These are phyloP conservation scores for Odontamblyopus rebecca DNA, from an alignment of 2,797 vertebrate species.

Conservation along the genomic window DNA sequence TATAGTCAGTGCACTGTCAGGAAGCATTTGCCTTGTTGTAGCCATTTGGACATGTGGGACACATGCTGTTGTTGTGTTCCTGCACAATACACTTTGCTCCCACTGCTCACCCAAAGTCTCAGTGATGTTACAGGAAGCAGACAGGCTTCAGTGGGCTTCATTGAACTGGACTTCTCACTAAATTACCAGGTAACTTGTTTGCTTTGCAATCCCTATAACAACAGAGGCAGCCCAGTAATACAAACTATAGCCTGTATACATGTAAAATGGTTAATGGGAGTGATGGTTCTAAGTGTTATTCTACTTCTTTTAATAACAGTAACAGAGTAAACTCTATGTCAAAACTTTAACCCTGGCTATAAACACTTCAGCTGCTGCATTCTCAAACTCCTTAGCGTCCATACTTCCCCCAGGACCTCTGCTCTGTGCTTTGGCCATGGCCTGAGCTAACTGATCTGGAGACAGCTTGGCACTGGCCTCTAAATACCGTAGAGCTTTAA, in stretches of 20 bases:
- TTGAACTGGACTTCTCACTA: not conserved
- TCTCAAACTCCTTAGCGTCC: slow-evolving; percentile 90
- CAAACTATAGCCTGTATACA: not conserved
- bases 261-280: not conserved
- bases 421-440: slow-evolving; percentile 80
- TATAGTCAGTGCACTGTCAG: no score
- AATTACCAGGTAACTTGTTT: not conserved
- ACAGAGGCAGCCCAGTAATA: no score
- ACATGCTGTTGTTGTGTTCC: no score
- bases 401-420: slow-evolving; percentile 73
- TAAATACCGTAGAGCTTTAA: slow-evolving; percentile 78
- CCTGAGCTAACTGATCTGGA: slow-evolving; percentile 81
- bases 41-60: no score
- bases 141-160: not conserved
- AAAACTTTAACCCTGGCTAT: slow-evolving; percentile 87
- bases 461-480: slow-evolving; percentile 90
- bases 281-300: not conserved
- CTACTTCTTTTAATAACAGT: not conserved
- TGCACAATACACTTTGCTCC: no score
- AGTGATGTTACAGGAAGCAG: not conserved
- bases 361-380: slow-evolving; percentile 85
- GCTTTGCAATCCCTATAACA: not conserved
- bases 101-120: no score
- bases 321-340: slow-evolving; percentile 55
- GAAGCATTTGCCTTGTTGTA: no score